Evolutionary conservation across 2,888 invertebrate species (phyloP).

Genomic region (Andrena minutula): DNA sequence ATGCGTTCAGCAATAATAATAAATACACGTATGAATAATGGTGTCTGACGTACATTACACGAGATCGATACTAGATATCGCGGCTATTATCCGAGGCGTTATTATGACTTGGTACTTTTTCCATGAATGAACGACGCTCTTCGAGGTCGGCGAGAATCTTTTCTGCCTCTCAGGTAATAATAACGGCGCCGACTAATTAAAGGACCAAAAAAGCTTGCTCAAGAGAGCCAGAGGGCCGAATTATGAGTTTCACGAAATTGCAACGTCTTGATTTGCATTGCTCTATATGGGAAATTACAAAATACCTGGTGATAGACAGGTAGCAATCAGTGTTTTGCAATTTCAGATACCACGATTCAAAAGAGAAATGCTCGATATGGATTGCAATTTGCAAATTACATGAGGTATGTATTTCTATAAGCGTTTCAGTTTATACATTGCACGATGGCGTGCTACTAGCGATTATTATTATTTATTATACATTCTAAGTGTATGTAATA

Average conservation of each 20-base stretch:
- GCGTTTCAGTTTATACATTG: too few species aligned
- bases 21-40: background rate
- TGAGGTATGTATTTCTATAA: too few species aligned
- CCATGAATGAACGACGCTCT: background rate
- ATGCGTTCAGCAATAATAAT: background rate
- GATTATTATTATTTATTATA: too few species aligned
- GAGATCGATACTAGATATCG: slow-evolving; percentile 13
- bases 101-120: slow-evolving; percentile 20
- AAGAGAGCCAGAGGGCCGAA: background rate
- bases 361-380: too few species aligned
- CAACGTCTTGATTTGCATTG: background rate
- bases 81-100: slow-evolving; percentile 14
- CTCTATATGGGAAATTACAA: background rate
- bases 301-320: background rate
- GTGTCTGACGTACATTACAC: background rate
- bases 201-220: slow-evolving; percentile 19
- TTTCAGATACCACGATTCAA: background rate
- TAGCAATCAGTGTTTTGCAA: slow-evolving; percentile 8
- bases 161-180: slow-evolving; percentile 21
- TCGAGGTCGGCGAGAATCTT: slow-evolving; percentile 41
- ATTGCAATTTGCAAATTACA: too few species aligned
- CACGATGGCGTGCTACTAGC: too few species aligned
- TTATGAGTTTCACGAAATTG: slow-evolving; percentile 14
- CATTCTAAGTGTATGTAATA: too few species aligned
- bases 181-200: slow-evolving; percentile 37